Evolutionary conservation across 92 coral and sea anemone species (phyloP).

Genomic region (Nematostella vectensis): DNA sequence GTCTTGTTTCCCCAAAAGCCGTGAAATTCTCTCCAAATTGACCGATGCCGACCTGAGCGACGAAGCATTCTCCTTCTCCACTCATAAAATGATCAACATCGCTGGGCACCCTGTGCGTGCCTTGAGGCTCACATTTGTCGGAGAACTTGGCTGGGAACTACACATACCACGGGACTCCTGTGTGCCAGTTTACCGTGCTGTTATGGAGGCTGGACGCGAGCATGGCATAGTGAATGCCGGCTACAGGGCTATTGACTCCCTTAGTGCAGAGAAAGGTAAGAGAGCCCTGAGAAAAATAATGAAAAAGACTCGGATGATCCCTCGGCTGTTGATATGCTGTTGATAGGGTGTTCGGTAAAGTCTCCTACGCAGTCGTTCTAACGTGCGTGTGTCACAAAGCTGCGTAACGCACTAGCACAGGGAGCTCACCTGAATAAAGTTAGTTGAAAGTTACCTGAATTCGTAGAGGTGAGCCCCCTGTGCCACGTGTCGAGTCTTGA

Average conservation of each 20-base stretch:
- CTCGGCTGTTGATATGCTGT: no score
- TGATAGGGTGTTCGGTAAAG: no score
- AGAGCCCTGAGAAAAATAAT: no score
- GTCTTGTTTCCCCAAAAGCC: slow-evolving; percentile 51
- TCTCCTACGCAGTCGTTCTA: no score
- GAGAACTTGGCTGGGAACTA: slow-evolving; percentile 95
- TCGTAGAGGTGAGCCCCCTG: no score
- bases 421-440: no score
- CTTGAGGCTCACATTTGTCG: slow-evolving; percentile 83
- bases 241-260: slow-evolving; percentile 88
- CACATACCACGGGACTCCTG: slow-evolving; percentile 95
- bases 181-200: slow-evolving; percentile 84
- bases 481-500: no score
- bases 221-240: slow-evolving; percentile 78
- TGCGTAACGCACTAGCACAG: no score
- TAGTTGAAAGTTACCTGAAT: no score
- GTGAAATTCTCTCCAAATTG: slow-evolving; percentile 64
- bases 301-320: no score
- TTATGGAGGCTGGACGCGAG: slow-evolving; percentile 81
- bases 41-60: slow-evolving; percentile 67
- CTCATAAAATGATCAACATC: slow-evolving; percentile 75
- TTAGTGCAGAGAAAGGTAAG: slow-evolving; percentile 96
- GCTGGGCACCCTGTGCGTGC: slow-evolving; percentile 84
- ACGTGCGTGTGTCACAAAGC: no score
- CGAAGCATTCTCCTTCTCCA: slow-evolving; percentile 85